phyloP scores from a whole-genome alignment of 2,888 invertebrate genomes.

The Agrenia bidenticulata region DNA sequence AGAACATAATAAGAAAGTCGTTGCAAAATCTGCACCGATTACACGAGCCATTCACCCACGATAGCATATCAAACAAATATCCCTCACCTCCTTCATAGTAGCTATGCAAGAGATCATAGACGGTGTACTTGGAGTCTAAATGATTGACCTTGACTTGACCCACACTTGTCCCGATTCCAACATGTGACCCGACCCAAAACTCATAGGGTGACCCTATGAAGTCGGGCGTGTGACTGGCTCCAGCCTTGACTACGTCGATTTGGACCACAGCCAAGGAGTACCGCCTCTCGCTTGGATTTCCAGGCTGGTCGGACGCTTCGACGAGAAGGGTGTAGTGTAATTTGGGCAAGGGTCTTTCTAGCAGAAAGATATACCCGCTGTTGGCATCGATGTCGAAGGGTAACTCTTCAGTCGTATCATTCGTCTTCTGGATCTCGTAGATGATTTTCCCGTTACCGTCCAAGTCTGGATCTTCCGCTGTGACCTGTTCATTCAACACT shows the following conservation, averaged over 20 bases:
- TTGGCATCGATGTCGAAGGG: constrained; percentile 73
- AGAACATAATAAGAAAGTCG: too few species aligned
- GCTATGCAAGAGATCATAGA: constrained; percentile 79
- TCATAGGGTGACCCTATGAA: constrained; percentile 84
- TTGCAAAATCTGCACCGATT: too few species aligned
- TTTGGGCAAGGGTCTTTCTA: constrained; percentile 66
- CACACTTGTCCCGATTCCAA: constrained; percentile 78
- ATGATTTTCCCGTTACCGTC: constrained; percentile 74
- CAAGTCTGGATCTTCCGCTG: constrained; percentile 78
- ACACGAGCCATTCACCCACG: too few species aligned
- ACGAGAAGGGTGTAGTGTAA: constrained; percentile 78
- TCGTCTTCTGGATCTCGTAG: constrained; percentile 68
- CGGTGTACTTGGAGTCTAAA: constrained; percentile 65
- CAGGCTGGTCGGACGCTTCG: constrained; percentile 79
- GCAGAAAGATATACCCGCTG: constrained; percentile 69
- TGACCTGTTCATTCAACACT: constrained; percentile 63
- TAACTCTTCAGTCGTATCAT: constrained; percentile 61
- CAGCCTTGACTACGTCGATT: constrained; percentile 68
- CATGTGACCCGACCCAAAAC: constrained; percentile 87
- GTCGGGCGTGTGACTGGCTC: constrained; percentile 61
- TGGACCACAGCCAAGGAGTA: constrained; percentile 83
- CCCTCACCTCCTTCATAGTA: constrained; percentile 78
- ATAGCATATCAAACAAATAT: too few species aligned
- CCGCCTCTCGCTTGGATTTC: constrained; percentile 78
- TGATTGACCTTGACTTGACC: constrained; percentile 79